Base-by-base conservation (phyloP, 2,888 invertebrate species). In the Nemurella pictetii region DNA sequence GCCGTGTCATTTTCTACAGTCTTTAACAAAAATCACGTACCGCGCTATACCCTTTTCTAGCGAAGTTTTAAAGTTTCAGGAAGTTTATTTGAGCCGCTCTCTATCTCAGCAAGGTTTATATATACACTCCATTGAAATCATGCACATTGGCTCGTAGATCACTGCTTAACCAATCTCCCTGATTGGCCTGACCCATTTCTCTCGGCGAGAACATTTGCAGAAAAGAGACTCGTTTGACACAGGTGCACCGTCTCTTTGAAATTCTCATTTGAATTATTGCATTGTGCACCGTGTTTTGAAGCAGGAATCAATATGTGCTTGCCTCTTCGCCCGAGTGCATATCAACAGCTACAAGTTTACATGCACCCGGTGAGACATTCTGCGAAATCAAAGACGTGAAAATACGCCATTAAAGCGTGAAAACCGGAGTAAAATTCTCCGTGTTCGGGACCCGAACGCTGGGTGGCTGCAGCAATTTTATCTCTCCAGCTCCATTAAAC, bases 341-440 rank as follows among this genome's bases (percentile, higher is more conserved):
- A 15, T 29, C 27, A 28, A 30, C 29, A 78, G n/a, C 4, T 2
- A 1, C 20, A 78, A 29, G 78, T 78, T 78, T 78, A 5, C 74
- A 15, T 75, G 75, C 27, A 75, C n/a, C 29, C 7, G 29, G 26
- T 75, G 29, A 75, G 75, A 75, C 29, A 26, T 75, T n/a, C 32
- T 80, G 15, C 36, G 80, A 80, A 80, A 80, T 80, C 80, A 80
- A 80, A 80, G 35, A 26, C 35, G 26, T 7, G 80, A 80, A 80
- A 80, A 35, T 80, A 30, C 26, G 20, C 80, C 35, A 80, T 80
- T 80, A 80, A 80, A 80, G 80, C 26, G 80, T 36, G 80, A 80
- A 80, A 80, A 32, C 36, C 20, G 26, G 36, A 20, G 80, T 80
- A 30, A 80, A 77, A 77, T 28, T 27, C 28, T 26, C 77, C 25